Percentiles rank a stretch among this genome's conserved stretches.
phyloP scores from a whole-genome alignment of 2,797 vertebrate species.

The Atherinosoma microstoma region DNA sequence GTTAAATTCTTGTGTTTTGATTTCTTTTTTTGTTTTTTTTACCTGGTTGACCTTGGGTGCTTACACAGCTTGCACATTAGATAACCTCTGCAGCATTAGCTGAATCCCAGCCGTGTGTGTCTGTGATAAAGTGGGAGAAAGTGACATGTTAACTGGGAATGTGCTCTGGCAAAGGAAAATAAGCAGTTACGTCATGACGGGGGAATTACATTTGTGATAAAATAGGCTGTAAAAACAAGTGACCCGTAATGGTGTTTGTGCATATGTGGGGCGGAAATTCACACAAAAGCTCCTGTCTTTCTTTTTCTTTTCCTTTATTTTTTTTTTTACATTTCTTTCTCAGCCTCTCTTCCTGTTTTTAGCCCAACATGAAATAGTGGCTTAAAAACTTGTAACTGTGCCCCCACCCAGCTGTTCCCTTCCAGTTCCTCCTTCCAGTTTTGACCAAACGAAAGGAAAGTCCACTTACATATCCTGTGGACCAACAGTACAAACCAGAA shows the following conservation, averaged over 20 bases:
- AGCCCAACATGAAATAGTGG: neutral
- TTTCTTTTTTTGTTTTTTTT: slow-evolving; percentile 4
- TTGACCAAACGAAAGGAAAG: slow-evolving; percentile 6
- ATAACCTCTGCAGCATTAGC: slow-evolving; percentile 47
- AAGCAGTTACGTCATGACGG: slow-evolving; percentile 36
- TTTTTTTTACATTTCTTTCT: slow-evolving; percentile 12
- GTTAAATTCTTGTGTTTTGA: neutral
- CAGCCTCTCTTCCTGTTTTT: slow-evolving; percentile 33
- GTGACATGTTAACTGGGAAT: slow-evolving; percentile 63
- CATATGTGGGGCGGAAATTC: slow-evolving; percentile 33
- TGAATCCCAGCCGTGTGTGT: slow-evolving; percentile 24
- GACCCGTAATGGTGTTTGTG: slow-evolving; percentile 51
- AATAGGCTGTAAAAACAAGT: slow-evolving; percentile 65
- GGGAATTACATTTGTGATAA: slow-evolving; percentile 53
- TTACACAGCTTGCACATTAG: slow-evolving; percentile 43
- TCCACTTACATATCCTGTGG: neutral
- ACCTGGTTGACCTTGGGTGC: slow-evolving; percentile 46
- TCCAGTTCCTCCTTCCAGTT: slow-evolving; percentile 8
- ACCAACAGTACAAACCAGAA: neutral
- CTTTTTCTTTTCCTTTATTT: slow-evolving; percentile 1
- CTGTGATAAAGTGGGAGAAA: slow-evolving; percentile 42
- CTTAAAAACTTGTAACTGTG: neutral
- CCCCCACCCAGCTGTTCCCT: slow-evolving; percentile 15
- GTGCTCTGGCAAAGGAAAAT: slow-evolving; percentile 48
- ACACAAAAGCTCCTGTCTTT: slow-evolving; percentile 3